phyloP scores from a whole-genome alignment of 2,113 vertebrate genomes.

The Elgaria multicarinata region DNA sequence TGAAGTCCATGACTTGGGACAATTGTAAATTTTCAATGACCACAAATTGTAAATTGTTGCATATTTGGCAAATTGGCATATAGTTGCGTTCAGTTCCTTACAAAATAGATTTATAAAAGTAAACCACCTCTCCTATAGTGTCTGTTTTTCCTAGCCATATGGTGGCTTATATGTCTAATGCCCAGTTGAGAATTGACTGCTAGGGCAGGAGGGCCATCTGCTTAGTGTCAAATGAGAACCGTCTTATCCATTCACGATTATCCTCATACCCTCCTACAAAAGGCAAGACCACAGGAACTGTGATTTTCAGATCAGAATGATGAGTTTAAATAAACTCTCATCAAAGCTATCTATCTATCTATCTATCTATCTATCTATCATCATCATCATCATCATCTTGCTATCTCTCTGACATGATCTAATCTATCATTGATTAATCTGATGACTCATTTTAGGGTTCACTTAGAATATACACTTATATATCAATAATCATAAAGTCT shows the following conservation, averaged over 20 bases:
- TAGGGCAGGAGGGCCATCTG: constrained; percentile 58
- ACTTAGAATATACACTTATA: neutral
- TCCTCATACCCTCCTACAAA: neutral
- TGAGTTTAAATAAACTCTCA: neutral
- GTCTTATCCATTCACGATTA: constrained; percentile 1
- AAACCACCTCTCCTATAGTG: neutral
- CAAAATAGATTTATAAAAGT: fast-evolving
- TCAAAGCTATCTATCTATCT: neutral
- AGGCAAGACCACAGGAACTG: neutral
- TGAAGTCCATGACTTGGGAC: fast-evolving
- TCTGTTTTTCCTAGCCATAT: constrained; percentile 31
- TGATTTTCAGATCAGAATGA: constrained; percentile 21
- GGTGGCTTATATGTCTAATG: neutral
- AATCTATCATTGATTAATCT: neutral
- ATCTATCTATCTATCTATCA: neutral
- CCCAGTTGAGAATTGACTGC: neutral
- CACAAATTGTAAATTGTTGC: neutral
- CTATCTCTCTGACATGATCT: no score
- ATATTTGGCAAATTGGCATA: neutral
- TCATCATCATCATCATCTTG: no score
- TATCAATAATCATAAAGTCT: neutral
- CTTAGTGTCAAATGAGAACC: neutral
- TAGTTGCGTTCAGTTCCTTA: neutral
- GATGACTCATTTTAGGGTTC: neutral
- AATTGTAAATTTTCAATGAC: neutral